phyloP scores from a whole-genome alignment of 1,140 invertebrate genomes.

The Drosophila pachea region DNA sequence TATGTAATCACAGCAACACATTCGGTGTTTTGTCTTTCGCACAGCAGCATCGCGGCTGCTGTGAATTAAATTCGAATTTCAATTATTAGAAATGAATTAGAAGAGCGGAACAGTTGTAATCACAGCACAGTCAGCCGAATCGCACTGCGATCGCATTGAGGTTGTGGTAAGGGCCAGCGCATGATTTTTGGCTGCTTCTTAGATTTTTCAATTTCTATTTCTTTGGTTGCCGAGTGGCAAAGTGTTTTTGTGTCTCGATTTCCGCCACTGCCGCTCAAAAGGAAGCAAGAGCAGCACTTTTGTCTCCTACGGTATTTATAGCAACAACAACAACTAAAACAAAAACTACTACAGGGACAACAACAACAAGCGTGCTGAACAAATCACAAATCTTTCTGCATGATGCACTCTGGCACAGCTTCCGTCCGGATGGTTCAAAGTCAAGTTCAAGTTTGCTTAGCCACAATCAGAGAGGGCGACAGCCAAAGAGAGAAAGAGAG shows the following conservation, averaged over 20 bases:
- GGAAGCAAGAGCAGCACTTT: conserved; percentile 45
- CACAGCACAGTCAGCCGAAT: conserved; percentile 4
- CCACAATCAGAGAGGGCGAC: conserved; percentile 2
- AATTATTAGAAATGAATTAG: conserved; percentile 7
- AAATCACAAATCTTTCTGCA: conserved; percentile 1
- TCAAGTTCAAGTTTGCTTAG: conserved; percentile 66
- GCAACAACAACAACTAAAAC: conserved; percentile 19
- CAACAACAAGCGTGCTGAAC: conserved; percentile 1
- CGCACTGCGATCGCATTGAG: conserved; percentile 15
- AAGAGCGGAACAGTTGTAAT: conserved; percentile 16
- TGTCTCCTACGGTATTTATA: conserved; percentile 53
- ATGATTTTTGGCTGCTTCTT: conserved; percentile 8
- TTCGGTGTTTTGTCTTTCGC: conserved; percentile 6
- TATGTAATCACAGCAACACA: conserved; percentile 56
- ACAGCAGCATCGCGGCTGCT: neutral
- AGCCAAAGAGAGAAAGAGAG: neutral
- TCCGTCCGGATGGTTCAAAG: conserved; percentile 44
- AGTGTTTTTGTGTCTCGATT: conserved; percentile 48
- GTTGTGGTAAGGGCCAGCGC: conserved; percentile 21
- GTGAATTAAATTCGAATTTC: neutral
- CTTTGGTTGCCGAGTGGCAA: conserved; percentile 9
- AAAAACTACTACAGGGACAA: neutral
- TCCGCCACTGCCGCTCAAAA: conserved; percentile 54
- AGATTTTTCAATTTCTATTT: neutral
- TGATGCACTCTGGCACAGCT: conserved; percentile 24